phyloP scores from a whole-genome alignment of 2,888 invertebrate species.

The Tachystola acroxantha region DNA sequence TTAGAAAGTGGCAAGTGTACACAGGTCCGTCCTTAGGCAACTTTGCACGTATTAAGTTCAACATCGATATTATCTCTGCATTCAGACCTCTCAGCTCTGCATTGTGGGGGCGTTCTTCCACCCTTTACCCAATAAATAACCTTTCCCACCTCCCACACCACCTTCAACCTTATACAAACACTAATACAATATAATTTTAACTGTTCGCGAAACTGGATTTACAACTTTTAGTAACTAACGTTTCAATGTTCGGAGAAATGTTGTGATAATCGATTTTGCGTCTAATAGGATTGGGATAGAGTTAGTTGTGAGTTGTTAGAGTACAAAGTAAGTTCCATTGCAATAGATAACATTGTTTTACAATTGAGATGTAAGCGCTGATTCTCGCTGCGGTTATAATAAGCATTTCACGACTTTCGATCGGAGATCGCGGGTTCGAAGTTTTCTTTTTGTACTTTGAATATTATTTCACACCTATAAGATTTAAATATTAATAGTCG shows the following conservation, averaged over 20 bases:
- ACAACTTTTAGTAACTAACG: neutral
- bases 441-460: neutral
- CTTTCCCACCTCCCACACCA: constrained; percentile 13
- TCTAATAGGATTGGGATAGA: constrained; percentile 15
- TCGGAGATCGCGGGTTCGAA: constrained; percentile 17
- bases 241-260: neutral
- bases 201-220: neutral
- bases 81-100: constrained; percentile 35
- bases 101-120: constrained; percentile 49
- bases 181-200: neutral
- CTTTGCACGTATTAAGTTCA: constrained; percentile 55
- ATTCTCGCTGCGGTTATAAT: constrained; percentile 41
- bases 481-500: neutral
- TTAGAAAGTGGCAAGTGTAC: constrained; percentile 16
- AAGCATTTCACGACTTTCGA: constrained; percentile 46
- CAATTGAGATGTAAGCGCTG: constrained; percentile 62
- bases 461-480: neutral
- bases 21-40: constrained; percentile 28
- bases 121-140: constrained; percentile 50
- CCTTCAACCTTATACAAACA: neutral
- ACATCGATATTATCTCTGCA: constrained; percentile 39
- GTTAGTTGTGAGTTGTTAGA: constrained; percentile 28
- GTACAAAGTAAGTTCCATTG: constrained; percentile 13
- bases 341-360: constrained; percentile 59
- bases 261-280: constrained; percentile 20